Evolutionary conservation across 2,797 vertebrate species (phyloP), one percentile per base, ranked within the genome.

Genomic region (Bovichtus variegatus): DNA sequence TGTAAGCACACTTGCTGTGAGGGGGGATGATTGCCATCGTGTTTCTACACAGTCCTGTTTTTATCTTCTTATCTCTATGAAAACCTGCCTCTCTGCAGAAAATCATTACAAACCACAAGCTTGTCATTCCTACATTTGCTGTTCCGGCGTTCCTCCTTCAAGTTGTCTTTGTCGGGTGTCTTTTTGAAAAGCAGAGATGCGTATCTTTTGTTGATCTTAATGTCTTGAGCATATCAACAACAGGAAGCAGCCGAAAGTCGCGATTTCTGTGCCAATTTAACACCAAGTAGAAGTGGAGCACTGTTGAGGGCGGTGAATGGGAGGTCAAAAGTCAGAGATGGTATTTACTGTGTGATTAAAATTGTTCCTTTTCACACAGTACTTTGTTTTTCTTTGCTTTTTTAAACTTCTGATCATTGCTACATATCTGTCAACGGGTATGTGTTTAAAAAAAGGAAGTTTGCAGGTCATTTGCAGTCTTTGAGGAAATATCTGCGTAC

Each of bases 191-290:
- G 69, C 81, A 63, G 70, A 76, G 71, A 72, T 68, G 53, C 11
- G 60, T 77, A 74, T 89, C 84, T 78, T n/a, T 3, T 19, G 67
- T 86, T 84, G 78, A 87, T 92, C 84, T 85, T 66, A 59, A 49
- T 69, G 76, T 88, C 64, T 82, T 75, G 72, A 81, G 71, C 38
- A 19, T 71, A 81, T 84, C 78, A 85, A 80, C 81, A 86, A 85
- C 84, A 86, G 83, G 83, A 91, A 89, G 76, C 46, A 19, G 64
- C 74, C 67, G 47, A 3, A 66, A 89, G 11, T 36, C 9, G 49
- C 36, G 70, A 78, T 81, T 83, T 82, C 38, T 80, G 68, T 80
- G 78, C 71, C 59, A 73, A 72, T 74, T 78, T 83, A 84, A 64
- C 73, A 49, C 65, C 44, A 44, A 60, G 79, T 79, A 57, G 58